Evolutionary conservation across 2,888 invertebrate genomes (phyloP).

Genomic region (Tachina fera): DNA sequence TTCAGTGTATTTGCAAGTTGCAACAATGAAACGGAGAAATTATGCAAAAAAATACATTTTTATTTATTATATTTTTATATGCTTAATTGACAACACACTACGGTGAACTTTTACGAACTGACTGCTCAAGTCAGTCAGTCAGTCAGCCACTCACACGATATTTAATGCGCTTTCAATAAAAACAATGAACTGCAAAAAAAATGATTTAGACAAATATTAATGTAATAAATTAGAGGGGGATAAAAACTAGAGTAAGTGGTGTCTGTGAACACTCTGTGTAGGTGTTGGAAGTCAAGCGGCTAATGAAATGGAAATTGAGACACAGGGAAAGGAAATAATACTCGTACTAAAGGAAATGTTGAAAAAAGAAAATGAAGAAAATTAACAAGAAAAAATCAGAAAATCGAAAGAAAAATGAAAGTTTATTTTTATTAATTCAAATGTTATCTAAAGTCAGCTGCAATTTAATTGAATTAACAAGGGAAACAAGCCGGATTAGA

Average conservation of each 20-base stretch:
- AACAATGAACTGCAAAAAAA: slow-evolving; percentile 22
- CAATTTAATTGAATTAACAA: slow-evolving; percentile 11
- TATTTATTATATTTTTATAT: slow-evolving; percentile 40
- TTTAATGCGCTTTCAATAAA: slow-evolving; percentile 46
- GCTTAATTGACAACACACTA: slow-evolving; percentile 46
- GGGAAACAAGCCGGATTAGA: background rate
- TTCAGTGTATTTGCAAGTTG: no score
- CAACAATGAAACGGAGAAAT: slow-evolving; percentile 19
- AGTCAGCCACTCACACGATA: slow-evolving; percentile 12
- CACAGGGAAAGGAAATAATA: slow-evolving; percentile 44
- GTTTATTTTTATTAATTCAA: background rate
- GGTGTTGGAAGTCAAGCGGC: slow-evolving; percentile 20
- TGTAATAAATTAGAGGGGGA: slow-evolving; percentile 1
- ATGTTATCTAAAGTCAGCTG: background rate
- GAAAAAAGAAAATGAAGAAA: slow-evolving; percentile 21
- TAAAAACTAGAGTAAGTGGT: background rate
- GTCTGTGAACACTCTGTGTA: slow-evolving; percentile 3
- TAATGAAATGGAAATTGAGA: slow-evolving; percentile 33
- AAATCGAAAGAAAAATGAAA: slow-evolving; percentile 41
- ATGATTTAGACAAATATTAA: slow-evolving; percentile 22
- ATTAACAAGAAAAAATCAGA: slow-evolving; percentile 15
- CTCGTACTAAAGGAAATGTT: slow-evolving; percentile 47
- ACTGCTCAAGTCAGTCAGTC: slow-evolving; percentile 14
- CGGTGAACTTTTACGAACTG: slow-evolving; percentile 31
- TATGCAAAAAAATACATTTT: slow-evolving; percentile 19